A percentile compares a stretch with the other conserved stretches of the same genome.
phyloP scores from a whole-genome alignment of 2,113 vertebrate species.

The Theristicus caerulescens region DNA sequence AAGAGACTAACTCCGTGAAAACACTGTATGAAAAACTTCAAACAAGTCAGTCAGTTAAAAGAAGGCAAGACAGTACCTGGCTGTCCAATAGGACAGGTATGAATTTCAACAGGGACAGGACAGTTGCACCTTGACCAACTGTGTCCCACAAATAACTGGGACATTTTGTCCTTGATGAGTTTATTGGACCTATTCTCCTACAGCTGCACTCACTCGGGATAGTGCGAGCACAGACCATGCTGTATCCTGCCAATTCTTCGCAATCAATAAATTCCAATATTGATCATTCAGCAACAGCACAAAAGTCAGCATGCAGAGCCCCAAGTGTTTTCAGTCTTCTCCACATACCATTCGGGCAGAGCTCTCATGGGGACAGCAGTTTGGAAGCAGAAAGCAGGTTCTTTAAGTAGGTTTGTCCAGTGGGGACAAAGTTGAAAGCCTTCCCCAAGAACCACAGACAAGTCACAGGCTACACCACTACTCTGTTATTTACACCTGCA shows the following conservation, averaged over 20 bases:
- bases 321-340: neutral
- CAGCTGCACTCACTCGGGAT: neutral
- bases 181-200: neutral
- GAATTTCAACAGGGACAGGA: neutral
- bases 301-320: neutral
- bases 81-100: neutral
- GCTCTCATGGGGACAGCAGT: too few species aligned
- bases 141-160: neutral
- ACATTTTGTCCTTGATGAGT: neutral
- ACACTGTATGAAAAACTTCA: accelerated
- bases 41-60: neutral
- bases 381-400: neutral
- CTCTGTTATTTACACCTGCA: too few species aligned
- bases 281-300: neutral
- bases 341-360: neutral
- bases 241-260: neutral
- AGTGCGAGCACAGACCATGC: neutral
- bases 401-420: neutral
- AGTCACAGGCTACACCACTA: neutral
- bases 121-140: neutral
- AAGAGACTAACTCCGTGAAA: neutral
- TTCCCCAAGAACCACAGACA: neutral
- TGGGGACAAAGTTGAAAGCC: accelerated
- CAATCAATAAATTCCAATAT: neutral
- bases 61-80: neutral